Conservation (phyloP, 2,113 vertebrate species). For the Chaetura pelagica region DNA sequence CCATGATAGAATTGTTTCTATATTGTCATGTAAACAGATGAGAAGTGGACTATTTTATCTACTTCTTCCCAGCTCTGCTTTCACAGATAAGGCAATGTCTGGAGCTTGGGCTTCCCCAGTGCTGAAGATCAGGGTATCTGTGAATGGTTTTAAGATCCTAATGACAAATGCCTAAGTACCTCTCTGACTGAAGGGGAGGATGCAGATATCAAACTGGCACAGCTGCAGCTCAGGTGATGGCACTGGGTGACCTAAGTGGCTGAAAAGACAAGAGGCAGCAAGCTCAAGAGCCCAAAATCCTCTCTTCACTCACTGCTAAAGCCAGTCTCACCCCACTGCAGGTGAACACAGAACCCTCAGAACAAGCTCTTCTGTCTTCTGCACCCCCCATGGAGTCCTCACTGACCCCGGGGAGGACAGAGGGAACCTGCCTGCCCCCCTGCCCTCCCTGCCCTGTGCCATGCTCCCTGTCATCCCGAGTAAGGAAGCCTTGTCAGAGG, state of each 20-base stretch:
- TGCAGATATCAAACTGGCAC: accelerated
- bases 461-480: neutral
- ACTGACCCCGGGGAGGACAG: accelerated
- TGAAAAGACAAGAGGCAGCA: neutral
- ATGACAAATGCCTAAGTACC: neutral
- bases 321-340: neutral
- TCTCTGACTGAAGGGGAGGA: neutral
- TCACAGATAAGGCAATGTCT: neutral
- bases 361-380: neutral
- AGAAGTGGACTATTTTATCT: neutral
- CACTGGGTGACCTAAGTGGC: accelerated
- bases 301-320: neutral
- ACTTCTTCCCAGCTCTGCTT: neutral
- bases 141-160: neutral
- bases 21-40: neutral
- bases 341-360: neutral
- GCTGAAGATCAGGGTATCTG: neutral
- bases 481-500: neutral
- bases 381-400: accelerated
- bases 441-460: neutral
- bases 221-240: accelerated
- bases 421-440: accelerated
- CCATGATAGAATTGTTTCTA: neutral
- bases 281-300: neutral
- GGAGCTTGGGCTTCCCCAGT: neutral